phyloP scores from a whole-genome alignment of 2,888 invertebrate species.

The Lasioglossum morio region DNA sequence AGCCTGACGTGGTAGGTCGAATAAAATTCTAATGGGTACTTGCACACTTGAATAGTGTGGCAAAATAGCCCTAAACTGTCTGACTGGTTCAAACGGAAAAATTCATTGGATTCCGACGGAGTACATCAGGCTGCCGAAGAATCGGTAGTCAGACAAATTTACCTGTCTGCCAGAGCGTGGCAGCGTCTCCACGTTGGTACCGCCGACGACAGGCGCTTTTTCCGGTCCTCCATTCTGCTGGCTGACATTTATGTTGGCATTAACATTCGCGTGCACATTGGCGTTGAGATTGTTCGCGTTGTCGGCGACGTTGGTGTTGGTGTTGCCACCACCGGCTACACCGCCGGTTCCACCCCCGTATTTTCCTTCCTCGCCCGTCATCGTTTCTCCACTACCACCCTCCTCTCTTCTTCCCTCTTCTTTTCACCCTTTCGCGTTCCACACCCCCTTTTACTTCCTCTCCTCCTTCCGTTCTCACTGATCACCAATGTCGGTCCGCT shows the following conservation, averaged over 20 bases:
- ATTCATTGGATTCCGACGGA: background rate
- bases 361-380: conserved; percentile 83
- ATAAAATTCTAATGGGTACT: too few species aligned
- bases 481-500: conserved; percentile 62
- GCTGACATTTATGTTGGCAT: conserved; percentile 86
- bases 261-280: conserved; percentile 85
- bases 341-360: conserved; percentile 76
- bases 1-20: background rate
- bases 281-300: conserved; percentile 80
- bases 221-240: conserved; percentile 85
- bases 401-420: conserved; percentile 44
- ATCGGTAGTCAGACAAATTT: conserved; percentile 45
- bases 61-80: background rate
- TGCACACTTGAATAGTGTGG: background rate
- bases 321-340: conserved; percentile 84
- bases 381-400: conserved; percentile 67
- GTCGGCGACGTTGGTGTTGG: conserved; percentile 81
- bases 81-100: background rate
- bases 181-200: conserved; percentile 87
- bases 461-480: conserved; percentile 59
- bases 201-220: conserved; percentile 87
- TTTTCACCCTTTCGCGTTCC: conserved; percentile 54
- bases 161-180: conserved; percentile 87
- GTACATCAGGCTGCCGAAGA: background rate
- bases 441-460: conserved; percentile 34